Conservation (phyloP, 2,113 vertebrate genomes). For the Pantherophis guttatus region DNA sequence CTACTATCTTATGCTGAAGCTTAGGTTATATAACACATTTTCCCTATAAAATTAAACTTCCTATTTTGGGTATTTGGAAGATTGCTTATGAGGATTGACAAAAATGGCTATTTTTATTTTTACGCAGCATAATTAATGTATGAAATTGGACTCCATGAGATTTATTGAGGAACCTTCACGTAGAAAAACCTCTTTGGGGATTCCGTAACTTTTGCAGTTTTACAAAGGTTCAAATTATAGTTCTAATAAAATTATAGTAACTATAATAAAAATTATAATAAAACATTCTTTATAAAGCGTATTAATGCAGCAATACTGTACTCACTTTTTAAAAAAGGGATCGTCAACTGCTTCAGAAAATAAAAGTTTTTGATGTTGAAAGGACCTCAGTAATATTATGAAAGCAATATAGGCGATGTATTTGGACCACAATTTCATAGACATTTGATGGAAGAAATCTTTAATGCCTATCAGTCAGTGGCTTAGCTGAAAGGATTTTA, state of each 20-base stretch:
- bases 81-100: neutral
- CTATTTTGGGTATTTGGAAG: neutral
- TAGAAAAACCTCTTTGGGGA: neutral
- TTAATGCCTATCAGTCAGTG: neutral
- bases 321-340: neutral
- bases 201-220: too few species aligned
- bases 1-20: neutral
- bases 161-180: too few species aligned
- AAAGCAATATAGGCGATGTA: neutral
- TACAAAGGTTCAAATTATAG: neutral
- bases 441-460: neutral
- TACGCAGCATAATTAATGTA: neutral
- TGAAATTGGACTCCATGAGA: neutral
- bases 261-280: neutral
- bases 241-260: neutral
- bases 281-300: neutral
- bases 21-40: neutral
- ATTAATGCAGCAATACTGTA: neutral
- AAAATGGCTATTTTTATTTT: neutral
- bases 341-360: neutral
- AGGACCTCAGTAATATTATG: neutral
- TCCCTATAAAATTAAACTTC: neutral
- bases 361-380: neutral
- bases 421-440: neutral
- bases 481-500: neutral